These are phyloP conservation scores for Pristionchus arcanus DNA, from an alignment of 2,888 invertebrate genomes.

Conservation along the genomic window DNA sequence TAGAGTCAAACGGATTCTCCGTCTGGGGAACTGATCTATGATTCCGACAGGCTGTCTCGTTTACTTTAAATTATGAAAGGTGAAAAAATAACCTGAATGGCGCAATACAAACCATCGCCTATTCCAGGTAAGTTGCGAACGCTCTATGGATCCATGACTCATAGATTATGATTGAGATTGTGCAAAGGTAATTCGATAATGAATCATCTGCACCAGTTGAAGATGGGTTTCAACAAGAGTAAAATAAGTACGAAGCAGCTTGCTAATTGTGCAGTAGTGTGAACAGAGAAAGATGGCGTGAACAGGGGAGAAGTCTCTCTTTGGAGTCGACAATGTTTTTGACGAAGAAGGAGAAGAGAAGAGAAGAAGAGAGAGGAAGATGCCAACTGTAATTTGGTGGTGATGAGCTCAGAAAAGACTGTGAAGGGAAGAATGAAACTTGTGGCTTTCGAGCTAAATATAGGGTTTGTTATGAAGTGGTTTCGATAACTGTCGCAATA, in stretches of 20 bases:
- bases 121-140: background rate
- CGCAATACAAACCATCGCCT: background rate
- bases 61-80: too few relatives aligned
- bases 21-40: background rate
- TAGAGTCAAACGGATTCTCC: background rate
- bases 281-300: background rate
- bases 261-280: background rate
- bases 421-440: background rate
- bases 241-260: background rate
- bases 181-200: background rate
- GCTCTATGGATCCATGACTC: background rate
- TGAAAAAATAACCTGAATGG: too few relatives aligned
- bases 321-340: background rate
- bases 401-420: conserved; percentile 25
- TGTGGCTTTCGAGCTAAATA: background rate
- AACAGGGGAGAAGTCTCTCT: background rate
- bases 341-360: conserved; percentile 6
- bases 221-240: background rate
- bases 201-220: background rate
- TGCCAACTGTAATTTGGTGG: conserved; percentile 35
- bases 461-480: background rate
- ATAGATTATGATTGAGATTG: background rate
- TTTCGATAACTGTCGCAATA: background rate
- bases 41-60: background rate
- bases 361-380: background rate